phyloP scores from a whole-genome alignment of 2,888 invertebrate species.

The Sminthurides aquaticus region DNA sequence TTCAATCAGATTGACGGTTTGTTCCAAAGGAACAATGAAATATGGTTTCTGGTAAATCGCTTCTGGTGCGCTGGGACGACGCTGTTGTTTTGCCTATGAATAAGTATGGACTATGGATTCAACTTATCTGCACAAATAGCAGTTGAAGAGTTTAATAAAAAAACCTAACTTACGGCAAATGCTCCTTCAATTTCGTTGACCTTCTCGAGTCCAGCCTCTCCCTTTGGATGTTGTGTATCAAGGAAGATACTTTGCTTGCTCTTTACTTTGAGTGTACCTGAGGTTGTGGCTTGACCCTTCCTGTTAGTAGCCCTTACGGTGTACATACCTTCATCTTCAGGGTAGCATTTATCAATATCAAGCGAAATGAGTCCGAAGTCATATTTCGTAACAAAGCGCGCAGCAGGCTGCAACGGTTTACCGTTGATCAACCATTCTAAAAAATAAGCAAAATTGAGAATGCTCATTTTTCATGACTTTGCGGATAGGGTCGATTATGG shows the following conservation, averaged over 20 bases:
- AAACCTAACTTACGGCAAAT: slow-evolving; percentile 23
- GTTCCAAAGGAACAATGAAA: slow-evolving; percentile 72
- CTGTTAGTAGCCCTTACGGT: slow-evolving; percentile 82
- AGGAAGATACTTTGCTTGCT: slow-evolving; percentile 56
- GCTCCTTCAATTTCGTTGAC: slow-evolving; percentile 71
- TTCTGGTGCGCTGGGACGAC: slow-evolving; percentile 64
- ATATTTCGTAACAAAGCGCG: slow-evolving; percentile 83
- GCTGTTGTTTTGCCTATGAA: slow-evolving; percentile 54
- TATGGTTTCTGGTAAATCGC: slow-evolving; percentile 73
- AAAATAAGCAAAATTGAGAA: background rate
- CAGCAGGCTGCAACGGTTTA: slow-evolving; percentile 59
- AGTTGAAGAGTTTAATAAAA: background rate
- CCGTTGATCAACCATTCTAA: slow-evolving; percentile 17
- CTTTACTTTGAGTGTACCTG: slow-evolving; percentile 72
- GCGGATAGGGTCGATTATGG: background rate
- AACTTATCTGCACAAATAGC: no score
- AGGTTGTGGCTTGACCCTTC: slow-evolving; percentile 81
- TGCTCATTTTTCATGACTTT: background rate
- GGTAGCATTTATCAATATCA: slow-evolving; percentile 77
- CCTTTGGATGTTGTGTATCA: slow-evolving; percentile 93
- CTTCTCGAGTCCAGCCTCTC: slow-evolving; percentile 77
- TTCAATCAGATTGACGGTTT: slow-evolving; percentile 73
- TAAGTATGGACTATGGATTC: no score
- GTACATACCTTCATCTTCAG: slow-evolving; percentile 86
- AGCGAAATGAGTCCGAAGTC: slow-evolving; percentile 94